phyloP scores from a whole-genome alignment of 2,888 invertebrate genomes.

The Lepas anatifera region DNA sequence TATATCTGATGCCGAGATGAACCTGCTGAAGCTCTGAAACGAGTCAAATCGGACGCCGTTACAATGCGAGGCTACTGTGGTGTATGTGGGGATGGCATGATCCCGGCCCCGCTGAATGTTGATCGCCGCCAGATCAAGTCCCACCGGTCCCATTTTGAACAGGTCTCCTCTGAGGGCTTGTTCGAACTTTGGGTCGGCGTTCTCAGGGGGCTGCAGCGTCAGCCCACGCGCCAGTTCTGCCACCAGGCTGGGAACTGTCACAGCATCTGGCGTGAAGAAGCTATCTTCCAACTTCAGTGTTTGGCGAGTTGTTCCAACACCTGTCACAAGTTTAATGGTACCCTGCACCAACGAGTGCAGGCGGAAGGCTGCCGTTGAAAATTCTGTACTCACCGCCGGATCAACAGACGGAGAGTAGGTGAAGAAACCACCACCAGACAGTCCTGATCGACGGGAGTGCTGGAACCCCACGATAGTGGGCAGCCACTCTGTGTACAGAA shows the following conservation, averaged over 20 bases:
- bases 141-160: background rate
- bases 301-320: background rate
- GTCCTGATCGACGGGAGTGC: background rate
- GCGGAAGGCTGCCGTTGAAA: constrained; percentile 4
- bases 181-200: background rate
- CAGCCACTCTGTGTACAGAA: constrained; percentile 65
- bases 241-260: background rate
- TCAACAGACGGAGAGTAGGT: background rate
- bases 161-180: background rate
- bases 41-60: background rate
- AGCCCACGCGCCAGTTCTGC: background rate
- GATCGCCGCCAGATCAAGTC: background rate
- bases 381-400: background rate
- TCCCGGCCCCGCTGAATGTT: background rate
- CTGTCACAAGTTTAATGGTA: background rate
- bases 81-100: background rate
- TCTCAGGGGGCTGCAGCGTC: background rate
- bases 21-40: background rate
- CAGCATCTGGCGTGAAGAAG: background rate
- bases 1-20: background rate
- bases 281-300: background rate
- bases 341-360: constrained; percentile 8
- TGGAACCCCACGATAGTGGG: constrained; percentile 54
- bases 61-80: background rate
- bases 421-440: background rate